These are phyloP conservation scores for Monoplex corrugatus DNA, from an alignment of 2,888 invertebrate species.

Conservation along the genomic window DNA sequence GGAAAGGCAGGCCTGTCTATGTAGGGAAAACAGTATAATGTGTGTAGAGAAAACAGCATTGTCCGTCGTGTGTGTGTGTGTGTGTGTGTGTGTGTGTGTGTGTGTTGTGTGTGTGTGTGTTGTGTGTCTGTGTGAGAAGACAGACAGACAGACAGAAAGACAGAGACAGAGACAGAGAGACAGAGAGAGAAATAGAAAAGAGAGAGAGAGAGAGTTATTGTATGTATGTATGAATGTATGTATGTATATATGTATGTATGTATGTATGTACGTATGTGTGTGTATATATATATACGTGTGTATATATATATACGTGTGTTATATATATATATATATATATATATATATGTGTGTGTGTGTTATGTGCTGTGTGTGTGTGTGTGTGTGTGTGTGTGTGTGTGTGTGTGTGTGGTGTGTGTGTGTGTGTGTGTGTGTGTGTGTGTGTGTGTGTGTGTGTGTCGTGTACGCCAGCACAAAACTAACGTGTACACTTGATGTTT, in stretches of 20 bases:
- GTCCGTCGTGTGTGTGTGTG: no score
- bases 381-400: constrained; percentile 1
- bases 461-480: neutral
- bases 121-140: no score
- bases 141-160: constrained; percentile 5
- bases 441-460: neutral
- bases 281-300: neutral
- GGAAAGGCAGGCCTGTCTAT: no score
- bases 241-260: neutral
- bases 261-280: neutral
- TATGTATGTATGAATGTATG: neutral
- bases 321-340: neutral
- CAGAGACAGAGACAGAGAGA: neutral
- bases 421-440: neutral
- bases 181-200: neutral
- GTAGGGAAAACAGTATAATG: no score
- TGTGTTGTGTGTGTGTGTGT: no score
- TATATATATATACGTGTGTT: no score
- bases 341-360: neutral
- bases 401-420: no score
- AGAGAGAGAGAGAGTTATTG: no score
- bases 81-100: no score
- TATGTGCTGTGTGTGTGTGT: no score
- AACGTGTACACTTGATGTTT: no score
- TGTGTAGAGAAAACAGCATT: no score